Conservation (phyloP, 2,797 vertebrate genomes). For the Arnoldichthys spilopterus region DNA sequence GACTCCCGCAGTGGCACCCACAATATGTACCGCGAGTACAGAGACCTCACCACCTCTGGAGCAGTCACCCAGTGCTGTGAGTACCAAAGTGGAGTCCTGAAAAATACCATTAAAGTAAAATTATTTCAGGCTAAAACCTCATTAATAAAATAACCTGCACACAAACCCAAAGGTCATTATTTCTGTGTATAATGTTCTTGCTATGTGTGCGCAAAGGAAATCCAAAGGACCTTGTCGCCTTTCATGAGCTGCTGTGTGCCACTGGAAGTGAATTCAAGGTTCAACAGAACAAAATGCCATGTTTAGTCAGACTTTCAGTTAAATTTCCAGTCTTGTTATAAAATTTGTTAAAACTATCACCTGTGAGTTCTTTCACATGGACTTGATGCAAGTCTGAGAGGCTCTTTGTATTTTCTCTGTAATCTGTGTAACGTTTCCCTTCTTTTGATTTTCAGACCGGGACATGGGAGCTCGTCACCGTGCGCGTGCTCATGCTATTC, state of each 20-base stretch:
- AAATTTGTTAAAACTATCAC: too few species aligned
- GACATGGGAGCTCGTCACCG: conserved; percentile 97
- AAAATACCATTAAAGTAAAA: too few species aligned
- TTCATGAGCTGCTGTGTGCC: conserved; percentile 77
- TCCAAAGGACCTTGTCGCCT: conserved; percentile 79
- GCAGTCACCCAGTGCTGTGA: conserved; percentile 98
- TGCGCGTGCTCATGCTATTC: conserved; percentile 94
- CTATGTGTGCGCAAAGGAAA: conserved; percentile 79
- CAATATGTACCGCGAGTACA: conserved; percentile 99
- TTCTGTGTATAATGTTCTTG: conserved; percentile 74
- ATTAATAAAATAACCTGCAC: conserved; percentile 66
- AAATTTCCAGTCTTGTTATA: background rate
- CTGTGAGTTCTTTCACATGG: too few species aligned
- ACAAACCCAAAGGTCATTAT: conserved; percentile 80
- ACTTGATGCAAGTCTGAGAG: too few species aligned
- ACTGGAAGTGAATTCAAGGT: conserved; percentile 82
- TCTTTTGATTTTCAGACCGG: conserved; percentile 78
- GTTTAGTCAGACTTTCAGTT: background rate
- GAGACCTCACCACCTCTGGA: conserved; percentile 93
- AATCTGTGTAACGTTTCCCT: too few species aligned
- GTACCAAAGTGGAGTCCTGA: conserved; percentile 61
- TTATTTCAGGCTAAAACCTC: too few species aligned
- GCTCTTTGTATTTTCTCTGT: too few species aligned
- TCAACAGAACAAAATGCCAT: conserved; percentile 63
- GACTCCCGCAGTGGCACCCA: conserved; percentile 97